Evolutionary conservation across 2,888 invertebrate species (phyloP).

Genomic region (Mactromeris polynyma): DNA sequence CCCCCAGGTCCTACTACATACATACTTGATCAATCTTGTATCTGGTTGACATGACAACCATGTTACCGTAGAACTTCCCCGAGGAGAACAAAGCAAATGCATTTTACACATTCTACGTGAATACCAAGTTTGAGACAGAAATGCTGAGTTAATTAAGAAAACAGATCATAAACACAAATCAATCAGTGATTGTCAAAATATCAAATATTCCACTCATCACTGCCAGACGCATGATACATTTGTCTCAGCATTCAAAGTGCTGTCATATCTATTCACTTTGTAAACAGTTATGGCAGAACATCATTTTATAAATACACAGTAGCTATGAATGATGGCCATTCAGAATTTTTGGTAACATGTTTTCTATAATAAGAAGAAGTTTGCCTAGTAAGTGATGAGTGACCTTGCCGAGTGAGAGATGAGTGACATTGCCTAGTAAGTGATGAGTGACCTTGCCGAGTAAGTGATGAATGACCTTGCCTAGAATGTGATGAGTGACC

Average conservation of each 20-base stretch:
- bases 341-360: background rate
- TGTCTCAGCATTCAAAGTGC: background rate
- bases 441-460: no score
- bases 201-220: background rate
- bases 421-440: no score
- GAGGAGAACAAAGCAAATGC: background rate
- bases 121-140: background rate
- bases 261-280: background rate
- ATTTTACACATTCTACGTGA: background rate
- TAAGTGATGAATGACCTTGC: no score
- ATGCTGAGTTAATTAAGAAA: slow-evolving; percentile 18
- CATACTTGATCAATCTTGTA: background rate
- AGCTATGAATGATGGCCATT: background rate
- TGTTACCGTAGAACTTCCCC: background rate
- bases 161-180: slow-evolving; percentile 23
- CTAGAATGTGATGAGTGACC: no score
- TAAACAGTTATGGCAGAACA: background rate
- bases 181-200: slow-evolving; percentile 34
- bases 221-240: background rate
- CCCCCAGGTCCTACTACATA: background rate
- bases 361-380: background rate
- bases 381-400: no score
- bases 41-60: background rate
- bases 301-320: background rate
- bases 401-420: no score